Base-by-base conservation (phyloP, 1,140 invertebrate species). In the Stegodyphus mimosarum region DNA sequence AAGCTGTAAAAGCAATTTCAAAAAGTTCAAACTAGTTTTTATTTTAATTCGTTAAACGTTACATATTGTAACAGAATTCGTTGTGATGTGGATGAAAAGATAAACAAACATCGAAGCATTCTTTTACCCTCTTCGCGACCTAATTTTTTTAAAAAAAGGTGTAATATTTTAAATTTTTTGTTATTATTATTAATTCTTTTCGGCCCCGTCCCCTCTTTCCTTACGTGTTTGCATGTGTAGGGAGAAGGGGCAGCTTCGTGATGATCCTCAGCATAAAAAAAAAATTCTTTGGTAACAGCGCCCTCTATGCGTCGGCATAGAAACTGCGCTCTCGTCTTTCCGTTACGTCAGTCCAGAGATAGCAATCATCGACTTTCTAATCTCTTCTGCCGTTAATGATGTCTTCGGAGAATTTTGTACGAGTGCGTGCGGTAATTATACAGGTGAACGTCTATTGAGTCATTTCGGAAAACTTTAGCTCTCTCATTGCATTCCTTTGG, bases 101-200 rank as follows among this genome's bases (percentile, higher is more conserved):
- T 74, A 55, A 55, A 52, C 51, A 74, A 77, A 77, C 49, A 77
- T 60, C 15, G 9, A 10, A 10, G 55, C 55, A 60, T 60, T 60
- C 55, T 60, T 60, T 60, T 60, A 10, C 9, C 50, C 55, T 79
- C 66, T 52, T 52, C 17, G 49, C 69, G 78, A 81, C 78, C 78
- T 81, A 81, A 81, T 81, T 81, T 81, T 81, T 81, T 53, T 15
- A 55, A 13, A 18, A 81, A 67, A 53, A 69, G 71, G 78, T 72
- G 78, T 72, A 81, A 49, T 33, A 10, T 51, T 69, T 79, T 70
- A 49, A 63, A 10, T 51, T 69, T 79, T 79, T 79, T 79, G 53
- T 72, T 33, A 72, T 52, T 63, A 50, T 11, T 60, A 11, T 60
- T 17, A 7, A 13, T 53, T 51, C 48, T 60, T n/a, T 70, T 48